Evolutionary conservation across 2,797 vertebrate species (phyloP).

Genomic region (Gymnopithys bicolor): DNA sequence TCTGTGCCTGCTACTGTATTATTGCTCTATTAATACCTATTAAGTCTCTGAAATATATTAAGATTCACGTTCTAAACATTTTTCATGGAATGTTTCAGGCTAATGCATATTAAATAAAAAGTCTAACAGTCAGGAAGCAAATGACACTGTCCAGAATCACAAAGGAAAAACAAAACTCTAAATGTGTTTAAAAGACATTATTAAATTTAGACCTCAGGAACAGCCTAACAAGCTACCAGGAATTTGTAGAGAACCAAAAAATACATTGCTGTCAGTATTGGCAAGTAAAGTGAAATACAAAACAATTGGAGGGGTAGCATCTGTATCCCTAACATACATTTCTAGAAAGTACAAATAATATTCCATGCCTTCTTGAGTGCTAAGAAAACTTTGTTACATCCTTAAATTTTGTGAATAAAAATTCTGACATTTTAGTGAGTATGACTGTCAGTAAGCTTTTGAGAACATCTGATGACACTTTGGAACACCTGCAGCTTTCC

Average conservation of each 20-base stretch:
- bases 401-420: not conserved
- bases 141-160: not conserved
- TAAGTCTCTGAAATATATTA: constrained; percentile 46
- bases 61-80: not conserved
- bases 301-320: not conserved
- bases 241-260: not conserved
- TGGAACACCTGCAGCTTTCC: not conserved
- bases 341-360: not conserved
- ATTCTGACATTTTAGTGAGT: not conserved
- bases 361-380: not conserved
- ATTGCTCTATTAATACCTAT: constrained; percentile 56
- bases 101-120: constrained; percentile 46
- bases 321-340: not conserved
- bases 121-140: not conserved
- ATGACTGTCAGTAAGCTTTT: not conserved
- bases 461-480: not conserved
- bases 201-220: not conserved
- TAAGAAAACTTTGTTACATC: not conserved
- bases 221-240: not conserved
- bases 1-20: constrained; percentile 30
- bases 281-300: not conserved
- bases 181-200: not conserved
- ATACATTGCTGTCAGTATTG: not conserved
- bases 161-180: not conserved
- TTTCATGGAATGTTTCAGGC: constrained; percentile 6